phyloP scores from a whole-genome alignment of 2,113 vertebrate species.

The Labrus mixtus region DNA sequence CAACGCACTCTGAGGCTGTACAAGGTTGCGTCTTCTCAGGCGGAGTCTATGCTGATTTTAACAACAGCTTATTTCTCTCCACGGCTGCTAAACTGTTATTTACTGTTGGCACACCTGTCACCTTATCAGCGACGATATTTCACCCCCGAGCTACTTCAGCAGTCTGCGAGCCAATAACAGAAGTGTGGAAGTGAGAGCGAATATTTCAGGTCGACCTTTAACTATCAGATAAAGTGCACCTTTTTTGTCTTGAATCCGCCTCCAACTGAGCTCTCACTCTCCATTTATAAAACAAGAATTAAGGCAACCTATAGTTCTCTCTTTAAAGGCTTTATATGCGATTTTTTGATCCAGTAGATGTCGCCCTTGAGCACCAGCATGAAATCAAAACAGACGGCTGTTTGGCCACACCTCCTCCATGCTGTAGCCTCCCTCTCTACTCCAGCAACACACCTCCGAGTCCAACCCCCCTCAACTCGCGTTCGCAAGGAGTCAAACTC shows the following conservation, averaged over 20 bases:
- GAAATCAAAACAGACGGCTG: too few relatives aligned
- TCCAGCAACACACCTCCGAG: too few relatives aligned
- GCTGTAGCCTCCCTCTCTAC: too few relatives aligned
- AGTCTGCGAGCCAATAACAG: background rate
- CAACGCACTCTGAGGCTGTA: background rate
- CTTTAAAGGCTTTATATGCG: too few relatives aligned
- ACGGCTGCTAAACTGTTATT: conserved; percentile 2
- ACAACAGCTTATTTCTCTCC: conserved; percentile 19
- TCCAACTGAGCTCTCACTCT: conserved; percentile 7
- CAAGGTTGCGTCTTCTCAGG: conserved; percentile 29
- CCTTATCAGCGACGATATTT: conserved; percentile 18
- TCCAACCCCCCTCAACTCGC: too few relatives aligned
- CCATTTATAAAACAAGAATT: conserved; percentile 3
- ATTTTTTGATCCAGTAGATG: too few relatives aligned
- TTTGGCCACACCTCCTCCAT: too few relatives aligned
- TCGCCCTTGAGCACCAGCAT: too few relatives aligned
- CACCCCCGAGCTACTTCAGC: background rate
- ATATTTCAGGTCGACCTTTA: conserved; percentile 12
- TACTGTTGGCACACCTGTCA: background rate
- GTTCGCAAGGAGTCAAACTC: too few relatives aligned
- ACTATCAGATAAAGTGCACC: background rate
- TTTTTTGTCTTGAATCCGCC: conserved; percentile 21
- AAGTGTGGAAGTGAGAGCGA: background rate
- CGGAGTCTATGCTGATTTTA: conserved; percentile 21
- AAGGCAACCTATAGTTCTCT: conserved; percentile 12